Conservation (phyloP, 2,797 vertebrate species). For the Semotilus atromaculatus region DNA sequence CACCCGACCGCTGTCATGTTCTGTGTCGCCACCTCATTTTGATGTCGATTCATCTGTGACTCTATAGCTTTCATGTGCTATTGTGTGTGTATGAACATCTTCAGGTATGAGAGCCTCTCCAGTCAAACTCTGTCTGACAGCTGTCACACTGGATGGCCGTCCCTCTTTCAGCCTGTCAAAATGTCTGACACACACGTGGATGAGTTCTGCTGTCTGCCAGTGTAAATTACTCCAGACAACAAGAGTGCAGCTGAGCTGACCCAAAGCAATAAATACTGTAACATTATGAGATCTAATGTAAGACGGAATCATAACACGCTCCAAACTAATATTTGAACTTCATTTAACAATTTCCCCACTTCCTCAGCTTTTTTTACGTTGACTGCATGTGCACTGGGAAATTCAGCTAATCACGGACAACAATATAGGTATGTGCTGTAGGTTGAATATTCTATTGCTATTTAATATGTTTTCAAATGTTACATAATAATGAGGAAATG, state of each 20-base stretch:
- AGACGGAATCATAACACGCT: not conserved
- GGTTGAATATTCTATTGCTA: not conserved
- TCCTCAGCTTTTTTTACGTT: not conserved
- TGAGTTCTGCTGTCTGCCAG: constrained; percentile 36
- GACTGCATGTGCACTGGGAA: not conserved
- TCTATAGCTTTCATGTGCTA: constrained; percentile 19
- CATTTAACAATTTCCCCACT: not conserved
- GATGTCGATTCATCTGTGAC: constrained; percentile 2
- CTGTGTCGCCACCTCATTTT: constrained; percentile 20
- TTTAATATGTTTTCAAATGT: not conserved
- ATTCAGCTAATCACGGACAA: not conserved
- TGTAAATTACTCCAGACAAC: constrained; percentile 33
- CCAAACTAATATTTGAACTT: not conserved
- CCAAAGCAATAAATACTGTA: not conserved
- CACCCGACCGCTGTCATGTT: constrained; percentile 29
- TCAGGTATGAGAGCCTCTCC: not conserved
- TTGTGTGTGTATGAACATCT: constrained; percentile 21
- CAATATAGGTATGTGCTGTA: not conserved
- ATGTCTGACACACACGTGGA: constrained; percentile 34
- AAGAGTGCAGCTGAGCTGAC: not conserved
- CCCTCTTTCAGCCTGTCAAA: constrained; percentile 31
- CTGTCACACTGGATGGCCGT: constrained; percentile 16
- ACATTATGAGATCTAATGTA: not conserved
- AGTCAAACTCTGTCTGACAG: constrained; percentile 36
- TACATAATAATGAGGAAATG: not conserved